Evolutionary conservation across 2,888 invertebrate species (phyloP).

Genomic region (Ptilodon capucinus): DNA sequence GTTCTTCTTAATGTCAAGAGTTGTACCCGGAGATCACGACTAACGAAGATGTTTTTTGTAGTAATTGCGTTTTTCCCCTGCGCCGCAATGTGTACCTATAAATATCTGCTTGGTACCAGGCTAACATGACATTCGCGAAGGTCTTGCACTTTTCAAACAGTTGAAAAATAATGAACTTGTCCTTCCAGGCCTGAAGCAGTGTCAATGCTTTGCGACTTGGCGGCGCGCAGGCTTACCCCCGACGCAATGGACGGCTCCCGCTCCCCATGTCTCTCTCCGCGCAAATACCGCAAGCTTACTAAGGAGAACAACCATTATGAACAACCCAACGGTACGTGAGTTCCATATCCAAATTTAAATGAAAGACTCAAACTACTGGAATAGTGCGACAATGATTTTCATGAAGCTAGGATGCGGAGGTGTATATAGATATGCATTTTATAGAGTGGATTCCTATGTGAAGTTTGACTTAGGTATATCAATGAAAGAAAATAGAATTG

Average conservation of each 20-base stretch:
- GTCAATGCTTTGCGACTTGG: slow-evolving; percentile 92
- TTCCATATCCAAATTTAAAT: neutral
- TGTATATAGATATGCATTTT: no score
- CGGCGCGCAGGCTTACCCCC: slow-evolving; percentile 88
- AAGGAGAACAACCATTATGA: slow-evolving; percentile 81
- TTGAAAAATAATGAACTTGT: neutral
- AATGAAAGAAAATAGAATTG: no score
- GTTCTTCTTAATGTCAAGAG: no score
- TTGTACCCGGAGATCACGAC: neutral
- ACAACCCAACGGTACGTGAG: slow-evolving; percentile 67
- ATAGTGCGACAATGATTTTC: no score
- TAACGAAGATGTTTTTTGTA: neutral
- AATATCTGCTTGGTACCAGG: neutral
- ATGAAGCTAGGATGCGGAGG: no score
- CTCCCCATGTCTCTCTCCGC: slow-evolving; percentile 85
- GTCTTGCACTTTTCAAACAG: neutral
- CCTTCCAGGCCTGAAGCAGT: slow-evolving; percentile 88
- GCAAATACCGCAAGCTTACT: slow-evolving; percentile 82
- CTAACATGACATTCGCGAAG: neutral
- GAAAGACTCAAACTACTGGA: no score
- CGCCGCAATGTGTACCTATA: neutral
- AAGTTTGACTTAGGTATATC: no score
- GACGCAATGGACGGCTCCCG: slow-evolving; percentile 77
- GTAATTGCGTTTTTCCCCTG: no score
- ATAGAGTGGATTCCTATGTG: no score